Evolutionary conservation across 2,888 invertebrate species (phyloP).

Genomic region (Chrysomela aeneicollis): DNA sequence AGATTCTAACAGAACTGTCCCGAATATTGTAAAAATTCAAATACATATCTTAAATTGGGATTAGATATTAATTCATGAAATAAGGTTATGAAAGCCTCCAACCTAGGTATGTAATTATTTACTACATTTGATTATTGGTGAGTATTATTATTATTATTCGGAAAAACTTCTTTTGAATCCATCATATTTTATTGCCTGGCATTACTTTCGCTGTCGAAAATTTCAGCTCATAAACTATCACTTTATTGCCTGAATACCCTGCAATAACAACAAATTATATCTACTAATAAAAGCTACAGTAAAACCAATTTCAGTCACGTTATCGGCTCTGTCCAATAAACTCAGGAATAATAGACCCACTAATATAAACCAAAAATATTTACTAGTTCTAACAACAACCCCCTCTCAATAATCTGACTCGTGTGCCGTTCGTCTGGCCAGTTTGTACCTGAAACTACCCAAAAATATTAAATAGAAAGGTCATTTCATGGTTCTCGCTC

Average conservation of each 20-base stretch:
- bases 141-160: too few relatives aligned
- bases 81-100: too few relatives aligned
- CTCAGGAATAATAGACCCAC: slow-evolving; percentile 4
- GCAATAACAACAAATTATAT: not conserved
- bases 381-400: slow-evolving; percentile 5
- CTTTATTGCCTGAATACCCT: not conserved
- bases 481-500: not conserved
- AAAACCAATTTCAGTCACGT: slow-evolving; percentile 3
- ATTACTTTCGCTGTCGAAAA: slow-evolving; percentile 14
- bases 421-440: slow-evolving; percentile 17
- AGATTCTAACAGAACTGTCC: too few relatives aligned
- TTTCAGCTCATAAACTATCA: not conserved
- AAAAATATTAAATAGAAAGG: slow-evolving; percentile 13
- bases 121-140: too few relatives aligned
- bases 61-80: too few relatives aligned
- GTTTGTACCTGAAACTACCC: slow-evolving; percentile 7
- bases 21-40: too few relatives aligned
- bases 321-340: slow-evolving; percentile 18
- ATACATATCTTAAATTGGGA: too few relatives aligned
- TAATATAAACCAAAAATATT: slow-evolving; percentile 21
- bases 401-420: slow-evolving; percentile 10
- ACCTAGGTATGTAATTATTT: too few relatives aligned
- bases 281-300: not conserved
- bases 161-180: too few relatives aligned
- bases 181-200: not conserved